Conservation (phyloP, 2,113 vertebrate genomes). For the Rhea pennata region DNA sequence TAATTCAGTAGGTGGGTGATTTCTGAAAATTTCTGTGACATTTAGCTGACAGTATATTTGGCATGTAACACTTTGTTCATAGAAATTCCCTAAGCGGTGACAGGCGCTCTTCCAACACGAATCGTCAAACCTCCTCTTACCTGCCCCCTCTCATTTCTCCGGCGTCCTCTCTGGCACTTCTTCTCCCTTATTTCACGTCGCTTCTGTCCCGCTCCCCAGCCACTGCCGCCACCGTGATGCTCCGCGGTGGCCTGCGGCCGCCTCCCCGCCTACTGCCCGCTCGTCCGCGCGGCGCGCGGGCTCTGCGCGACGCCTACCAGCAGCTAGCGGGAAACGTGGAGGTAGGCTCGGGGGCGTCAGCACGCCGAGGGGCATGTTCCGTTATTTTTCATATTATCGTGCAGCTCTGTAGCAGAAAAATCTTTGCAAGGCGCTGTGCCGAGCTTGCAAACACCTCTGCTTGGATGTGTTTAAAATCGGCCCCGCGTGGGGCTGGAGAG, state of each 20-base stretch:
- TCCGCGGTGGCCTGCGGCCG: fast-evolving
- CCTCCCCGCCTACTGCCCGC: not conserved
- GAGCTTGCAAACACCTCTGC: too few relatives aligned
- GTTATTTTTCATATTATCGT: not conserved
- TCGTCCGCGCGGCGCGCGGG: not conserved
- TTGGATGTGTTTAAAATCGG: not conserved
- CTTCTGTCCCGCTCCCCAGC: not conserved
- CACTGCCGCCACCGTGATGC: not conserved
- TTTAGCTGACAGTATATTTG: not conserved
- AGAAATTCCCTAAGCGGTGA: not conserved
- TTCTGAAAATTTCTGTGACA: not conserved
- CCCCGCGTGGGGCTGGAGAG: fast-evolving
- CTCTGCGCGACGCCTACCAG: not conserved
- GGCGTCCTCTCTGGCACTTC: not conserved
- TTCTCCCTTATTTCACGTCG: not conserved
- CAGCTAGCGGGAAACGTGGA: not conserved
- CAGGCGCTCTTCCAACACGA: not conserved
- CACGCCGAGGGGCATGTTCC: not conserved
- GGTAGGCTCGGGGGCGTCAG: not conserved
- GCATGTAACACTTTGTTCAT: not conserved
- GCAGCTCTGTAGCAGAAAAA: not conserved
- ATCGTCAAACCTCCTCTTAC: not conserved
- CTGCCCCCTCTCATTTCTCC: not conserved
- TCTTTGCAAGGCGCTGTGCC: not conserved
- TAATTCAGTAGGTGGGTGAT: not conserved